phyloP scores from a whole-genome alignment of 2,888 invertebrate species.

The Petrolisthes manimaculis region DNA sequence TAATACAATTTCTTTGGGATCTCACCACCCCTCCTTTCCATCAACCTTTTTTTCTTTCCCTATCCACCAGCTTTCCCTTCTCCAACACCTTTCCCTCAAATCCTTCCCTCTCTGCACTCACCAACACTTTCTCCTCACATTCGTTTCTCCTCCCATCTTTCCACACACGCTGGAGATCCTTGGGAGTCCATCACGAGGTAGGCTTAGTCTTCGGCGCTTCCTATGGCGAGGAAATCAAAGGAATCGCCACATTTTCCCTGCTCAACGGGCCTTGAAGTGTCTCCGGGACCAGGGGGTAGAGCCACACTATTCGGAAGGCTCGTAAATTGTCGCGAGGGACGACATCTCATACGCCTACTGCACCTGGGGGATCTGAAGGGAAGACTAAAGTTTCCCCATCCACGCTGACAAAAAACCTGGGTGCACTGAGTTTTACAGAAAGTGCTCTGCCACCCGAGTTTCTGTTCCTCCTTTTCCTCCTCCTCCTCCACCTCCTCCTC shows the following conservation, averaged over 20 bases:
- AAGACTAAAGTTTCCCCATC: slow-evolving; percentile 33
- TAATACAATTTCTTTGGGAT: too few relatives aligned
- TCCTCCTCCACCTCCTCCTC: too few relatives aligned
- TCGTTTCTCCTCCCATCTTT: neutral
- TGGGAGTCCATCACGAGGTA: slow-evolving; percentile 27
- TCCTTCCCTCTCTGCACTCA: neutral
- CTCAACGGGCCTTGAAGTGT: slow-evolving; percentile 40
- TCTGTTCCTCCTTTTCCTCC: too few relatives aligned
- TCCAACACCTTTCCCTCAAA: neutral
- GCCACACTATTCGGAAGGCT: slow-evolving; percentile 26
- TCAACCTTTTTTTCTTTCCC: neutral
- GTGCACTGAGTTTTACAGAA: too few relatives aligned
- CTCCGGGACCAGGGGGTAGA: slow-evolving; percentile 8
- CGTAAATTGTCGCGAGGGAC: slow-evolving; percentile 30
- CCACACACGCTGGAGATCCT: slow-evolving; percentile 16
- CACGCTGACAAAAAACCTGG: neutral
- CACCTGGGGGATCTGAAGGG: slow-evolving; percentile 28
- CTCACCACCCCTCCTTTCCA: neutral
- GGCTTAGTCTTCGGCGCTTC: slow-evolving; percentile 26
- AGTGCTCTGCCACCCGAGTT: too few relatives aligned
- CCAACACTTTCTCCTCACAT: neutral
- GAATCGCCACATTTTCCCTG: slow-evolving; percentile 41
- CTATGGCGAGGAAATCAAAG: slow-evolving; percentile 39
- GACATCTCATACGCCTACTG: slow-evolving; percentile 41
- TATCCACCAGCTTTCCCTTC: neutral